A percentile compares a stretch with the other conserved stretches of the same genome.
Conservation (phyloP, 2,113 vertebrate species). For the Hassar affinis region DNA sequence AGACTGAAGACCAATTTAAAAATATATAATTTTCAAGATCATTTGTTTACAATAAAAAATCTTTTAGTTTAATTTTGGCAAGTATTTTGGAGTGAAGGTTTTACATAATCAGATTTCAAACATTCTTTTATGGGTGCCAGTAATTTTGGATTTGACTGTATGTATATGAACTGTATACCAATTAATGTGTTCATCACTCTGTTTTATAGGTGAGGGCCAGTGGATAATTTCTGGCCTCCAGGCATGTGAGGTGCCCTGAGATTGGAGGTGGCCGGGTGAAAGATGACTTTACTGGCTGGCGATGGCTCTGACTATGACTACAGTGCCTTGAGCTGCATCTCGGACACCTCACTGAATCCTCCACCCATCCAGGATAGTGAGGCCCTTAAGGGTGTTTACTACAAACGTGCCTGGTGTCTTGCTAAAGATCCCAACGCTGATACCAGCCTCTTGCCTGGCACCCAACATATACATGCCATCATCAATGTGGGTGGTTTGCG, state of each 20-base stretch:
- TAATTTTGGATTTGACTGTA: not conserved
- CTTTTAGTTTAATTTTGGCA: not conserved
- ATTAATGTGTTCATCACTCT: not conserved
- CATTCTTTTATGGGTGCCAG: not conserved
- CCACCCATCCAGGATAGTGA: slow-evolving; percentile 81
- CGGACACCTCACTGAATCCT: slow-evolving; percentile 82
- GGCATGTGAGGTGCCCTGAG: slow-evolving; percentile 76
- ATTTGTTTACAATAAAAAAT: not conserved
- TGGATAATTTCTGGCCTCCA: slow-evolving; percentile 52
- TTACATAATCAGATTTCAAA: not conserved
- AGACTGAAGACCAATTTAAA: not conserved
- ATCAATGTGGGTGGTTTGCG: slow-evolving; percentile 96
- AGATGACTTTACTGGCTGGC: slow-evolving; percentile 92
- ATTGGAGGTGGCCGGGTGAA: slow-evolving; percentile 64
- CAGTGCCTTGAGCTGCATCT: slow-evolving; percentile 91
- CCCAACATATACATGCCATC: slow-evolving; percentile 84
- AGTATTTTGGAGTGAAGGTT: not conserved
- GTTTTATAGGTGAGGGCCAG: slow-evolving; percentile 48
- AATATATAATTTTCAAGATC: not conserved
- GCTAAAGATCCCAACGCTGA: slow-evolving; percentile 52
- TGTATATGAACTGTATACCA: not conserved
- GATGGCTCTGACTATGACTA: slow-evolving; percentile 98
- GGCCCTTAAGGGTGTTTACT: slow-evolving; percentile 86
- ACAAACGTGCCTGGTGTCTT: slow-evolving; percentile 84
- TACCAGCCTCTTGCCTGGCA: slow-evolving; percentile 65